phyloP scores from a whole-genome alignment of 2,113 vertebrate genomes.

The Plestiodon gilberti region DNA sequence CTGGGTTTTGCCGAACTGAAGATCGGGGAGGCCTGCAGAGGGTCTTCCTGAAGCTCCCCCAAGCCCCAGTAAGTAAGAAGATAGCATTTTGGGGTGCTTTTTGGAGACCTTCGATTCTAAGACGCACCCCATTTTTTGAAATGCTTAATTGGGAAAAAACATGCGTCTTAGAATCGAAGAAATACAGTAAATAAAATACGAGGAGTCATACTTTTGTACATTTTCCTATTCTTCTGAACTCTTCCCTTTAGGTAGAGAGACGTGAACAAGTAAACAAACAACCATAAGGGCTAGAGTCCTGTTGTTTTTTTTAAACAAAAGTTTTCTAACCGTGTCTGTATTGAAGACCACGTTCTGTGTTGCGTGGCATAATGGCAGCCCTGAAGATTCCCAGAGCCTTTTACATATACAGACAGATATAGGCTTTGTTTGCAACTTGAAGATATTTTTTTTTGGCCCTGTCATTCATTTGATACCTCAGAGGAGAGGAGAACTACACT shows the following conservation, averaged over 20 bases:
- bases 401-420: neutral
- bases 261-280: neutral
- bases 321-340: neutral
- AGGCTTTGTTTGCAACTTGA: neutral
- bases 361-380: neutral
- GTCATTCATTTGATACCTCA: neutral
- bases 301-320: neutral
- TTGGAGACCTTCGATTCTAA: too few relatives aligned
- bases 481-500: neutral
- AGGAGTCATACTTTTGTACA: neutral
- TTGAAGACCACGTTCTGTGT: neutral
- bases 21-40: too few relatives aligned
- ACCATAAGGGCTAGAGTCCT: neutral
- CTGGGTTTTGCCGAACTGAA: too few relatives aligned
- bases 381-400: neutral
- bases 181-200: neutral
- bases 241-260: neutral
- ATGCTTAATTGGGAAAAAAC: too few relatives aligned
- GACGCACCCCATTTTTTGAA: too few relatives aligned
- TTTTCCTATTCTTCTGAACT: neutral
- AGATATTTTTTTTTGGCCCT: neutral
- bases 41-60: too few relatives aligned
- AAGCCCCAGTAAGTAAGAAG: too few relatives aligned
- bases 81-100: too few relatives aligned
- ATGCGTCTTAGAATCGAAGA: too few relatives aligned